Evolutionary conservation across 2,113 vertebrate species (phyloP).

Genomic region (Oreocharis arfaki): DNA sequence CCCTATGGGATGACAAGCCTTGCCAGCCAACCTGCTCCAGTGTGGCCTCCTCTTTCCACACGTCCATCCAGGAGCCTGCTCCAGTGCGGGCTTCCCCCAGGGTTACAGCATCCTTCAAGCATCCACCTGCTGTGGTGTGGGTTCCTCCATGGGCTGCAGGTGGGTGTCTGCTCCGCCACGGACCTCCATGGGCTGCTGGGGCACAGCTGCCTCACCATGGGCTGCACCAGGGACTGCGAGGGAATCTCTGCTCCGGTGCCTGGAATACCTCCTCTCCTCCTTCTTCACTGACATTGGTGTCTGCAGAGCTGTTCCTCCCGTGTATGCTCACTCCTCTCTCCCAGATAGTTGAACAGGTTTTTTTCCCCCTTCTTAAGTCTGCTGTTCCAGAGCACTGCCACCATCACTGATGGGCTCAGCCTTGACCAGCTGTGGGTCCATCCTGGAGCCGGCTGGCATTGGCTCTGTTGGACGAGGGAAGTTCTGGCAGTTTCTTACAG

Average conservation of each 20-base stretch:
- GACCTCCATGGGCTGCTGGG: background rate
- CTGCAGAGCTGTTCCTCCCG: background rate
- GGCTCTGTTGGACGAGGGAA: background rate
- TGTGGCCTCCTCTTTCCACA: background rate
- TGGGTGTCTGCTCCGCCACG: too few species aligned
- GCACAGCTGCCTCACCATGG: too few species aligned
- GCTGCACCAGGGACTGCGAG: background rate
- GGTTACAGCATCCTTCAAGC: background rate
- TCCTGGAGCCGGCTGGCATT: background rate
- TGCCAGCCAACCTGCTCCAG: too few species aligned
- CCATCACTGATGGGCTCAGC: background rate
- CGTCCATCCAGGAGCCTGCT: background rate
- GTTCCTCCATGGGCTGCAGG: fast-evolving
- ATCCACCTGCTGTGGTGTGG: background rate
- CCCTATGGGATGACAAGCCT: background rate
- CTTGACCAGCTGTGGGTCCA: background rate
- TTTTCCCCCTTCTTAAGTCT: background rate
- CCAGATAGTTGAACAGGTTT: background rate
- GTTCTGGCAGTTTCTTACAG: background rate
- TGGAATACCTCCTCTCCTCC: background rate
- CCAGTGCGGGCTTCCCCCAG: background rate
- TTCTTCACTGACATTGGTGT: background rate
- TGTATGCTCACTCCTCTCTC: background rate
- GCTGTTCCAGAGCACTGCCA: background rate
- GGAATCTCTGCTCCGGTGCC: background rate